Evolutionary conservation across 2,113 vertebrate species (phyloP).

Genomic region (Malurus cyaneus): DNA sequence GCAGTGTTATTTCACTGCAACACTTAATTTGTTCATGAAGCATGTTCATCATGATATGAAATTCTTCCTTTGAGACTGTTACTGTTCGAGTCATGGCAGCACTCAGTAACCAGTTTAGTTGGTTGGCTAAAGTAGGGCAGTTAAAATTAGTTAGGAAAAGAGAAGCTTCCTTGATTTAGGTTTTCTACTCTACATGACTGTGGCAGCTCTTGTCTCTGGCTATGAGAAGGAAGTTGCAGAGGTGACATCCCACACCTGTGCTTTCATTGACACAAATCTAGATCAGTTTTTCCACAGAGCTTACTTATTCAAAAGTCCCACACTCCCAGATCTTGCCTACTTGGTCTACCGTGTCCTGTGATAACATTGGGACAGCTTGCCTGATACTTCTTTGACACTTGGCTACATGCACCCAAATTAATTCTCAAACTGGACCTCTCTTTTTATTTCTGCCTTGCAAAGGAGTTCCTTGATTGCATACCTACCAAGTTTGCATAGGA

Average conservation of each 20-base stretch:
- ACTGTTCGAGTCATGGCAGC: not conserved
- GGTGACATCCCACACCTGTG: accelerated
- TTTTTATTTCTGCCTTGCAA: not conserved
- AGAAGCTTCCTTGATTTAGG: not conserved
- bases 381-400: not conserved
- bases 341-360: not conserved
- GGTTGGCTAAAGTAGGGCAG: not conserved
- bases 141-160: not conserved
- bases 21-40: not conserved
- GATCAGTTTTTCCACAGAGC: not conserved
- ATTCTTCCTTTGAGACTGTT: not conserved
- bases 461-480: not conserved
- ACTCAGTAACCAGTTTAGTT: not conserved
- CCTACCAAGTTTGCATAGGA: not conserved
- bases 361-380: not conserved
- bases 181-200: not conserved
- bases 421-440: not conserved
- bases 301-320: not conserved
- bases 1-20: not conserved
- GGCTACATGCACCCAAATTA: not conserved
- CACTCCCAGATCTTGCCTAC: not conserved
- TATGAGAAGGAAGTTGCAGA: not conserved
- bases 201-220: not conserved
- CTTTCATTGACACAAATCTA: not conserved
- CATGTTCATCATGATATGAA: not conserved